Percentiles rank a stretch among this genome's conserved stretches.
These are phyloP conservation scores for Leucophenga maculata DNA, from an alignment of 2,888 invertebrate genomes.

Conservation along the genomic window DNA sequence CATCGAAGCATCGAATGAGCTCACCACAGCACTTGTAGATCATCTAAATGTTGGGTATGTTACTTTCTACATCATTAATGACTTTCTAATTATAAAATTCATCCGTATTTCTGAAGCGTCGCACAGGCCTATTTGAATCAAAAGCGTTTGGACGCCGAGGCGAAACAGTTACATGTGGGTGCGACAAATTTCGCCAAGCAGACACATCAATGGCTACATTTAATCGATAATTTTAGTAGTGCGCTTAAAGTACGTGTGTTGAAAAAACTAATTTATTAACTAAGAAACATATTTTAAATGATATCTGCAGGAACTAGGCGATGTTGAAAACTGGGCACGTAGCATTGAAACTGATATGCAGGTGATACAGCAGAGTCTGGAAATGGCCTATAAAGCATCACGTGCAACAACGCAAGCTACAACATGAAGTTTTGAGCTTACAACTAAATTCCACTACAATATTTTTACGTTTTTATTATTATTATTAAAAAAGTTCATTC, in stretches of 20 bases:
- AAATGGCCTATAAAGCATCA: conserved; percentile 90
- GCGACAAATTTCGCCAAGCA: conserved; percentile 96
- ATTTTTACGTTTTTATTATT: conserved; percentile 2
- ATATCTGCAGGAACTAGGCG: conserved; percentile 85
- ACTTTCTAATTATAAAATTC: too few relatives aligned
- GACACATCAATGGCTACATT: conserved; percentile 95
- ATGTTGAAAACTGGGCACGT: conserved; percentile 98
- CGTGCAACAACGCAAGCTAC: conserved; percentile 67
- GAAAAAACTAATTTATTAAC: not conserved
- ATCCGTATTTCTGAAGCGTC: conserved; percentile 75
- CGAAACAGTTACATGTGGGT: conserved; percentile 93
- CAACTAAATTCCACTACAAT: too few relatives aligned
- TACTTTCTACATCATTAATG: not conserved
- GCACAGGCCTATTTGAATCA: conserved; percentile 99
- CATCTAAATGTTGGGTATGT: conserved; percentile 95
- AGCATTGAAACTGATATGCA: conserved; percentile 97
- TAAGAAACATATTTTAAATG: not conserved
- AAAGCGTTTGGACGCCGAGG: conserved; percentile 96
- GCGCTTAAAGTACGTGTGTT: conserved; percentile 79
- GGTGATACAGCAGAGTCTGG: conserved; percentile 91
- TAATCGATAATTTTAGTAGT: conserved; percentile 90
- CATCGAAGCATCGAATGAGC: conserved; percentile 89
- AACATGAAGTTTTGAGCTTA: conserved; percentile 20
- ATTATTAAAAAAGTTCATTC: too few relatives aligned
- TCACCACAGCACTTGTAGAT: conserved; percentile 95